A percentile compares a stretch with the other conserved stretches of the same genome.
These are phyloP conservation scores for Sorex araneus DNA, from an alignment of 2,113 vertebrate species.

Conservation along the genomic window DNA sequence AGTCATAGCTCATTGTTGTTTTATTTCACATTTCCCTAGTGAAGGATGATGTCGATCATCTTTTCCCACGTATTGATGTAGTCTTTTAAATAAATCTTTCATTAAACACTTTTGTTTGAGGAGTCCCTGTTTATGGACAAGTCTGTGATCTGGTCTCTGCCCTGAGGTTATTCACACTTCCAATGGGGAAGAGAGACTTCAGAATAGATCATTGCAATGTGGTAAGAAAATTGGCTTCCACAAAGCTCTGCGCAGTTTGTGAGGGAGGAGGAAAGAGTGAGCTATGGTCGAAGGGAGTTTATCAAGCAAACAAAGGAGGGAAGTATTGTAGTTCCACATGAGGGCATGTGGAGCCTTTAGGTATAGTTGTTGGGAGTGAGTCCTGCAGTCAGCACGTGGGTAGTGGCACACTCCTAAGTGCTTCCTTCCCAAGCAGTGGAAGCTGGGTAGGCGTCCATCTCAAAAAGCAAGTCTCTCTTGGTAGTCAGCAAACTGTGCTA, in stretches of 20 bases:
- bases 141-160: neutral
- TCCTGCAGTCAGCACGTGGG: neutral
- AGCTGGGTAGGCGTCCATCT: neutral
- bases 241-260: neutral
- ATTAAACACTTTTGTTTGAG: constrained; percentile 43
- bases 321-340: neutral
- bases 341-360: neutral
- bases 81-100: constrained; percentile 11
- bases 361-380: too few relatives aligned
- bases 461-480: neutral
- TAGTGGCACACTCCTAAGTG: neutral
- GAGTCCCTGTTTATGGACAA: neutral
- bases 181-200: neutral
- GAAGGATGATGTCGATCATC: neutral
- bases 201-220: neutral
- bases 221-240: neutral
- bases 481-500: neutral
- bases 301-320: neutral
- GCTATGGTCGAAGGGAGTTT: neutral
- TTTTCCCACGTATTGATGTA: neutral
- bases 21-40: constrained; percentile 20
- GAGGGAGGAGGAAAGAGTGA: neutral
- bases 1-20: neutral
- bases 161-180: neutral
- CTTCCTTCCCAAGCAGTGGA: neutral